phyloP scores from a whole-genome alignment of 30 jellyfish, hydroid and myxozoan genomes.

The Catostylus mosaicus region DNA sequence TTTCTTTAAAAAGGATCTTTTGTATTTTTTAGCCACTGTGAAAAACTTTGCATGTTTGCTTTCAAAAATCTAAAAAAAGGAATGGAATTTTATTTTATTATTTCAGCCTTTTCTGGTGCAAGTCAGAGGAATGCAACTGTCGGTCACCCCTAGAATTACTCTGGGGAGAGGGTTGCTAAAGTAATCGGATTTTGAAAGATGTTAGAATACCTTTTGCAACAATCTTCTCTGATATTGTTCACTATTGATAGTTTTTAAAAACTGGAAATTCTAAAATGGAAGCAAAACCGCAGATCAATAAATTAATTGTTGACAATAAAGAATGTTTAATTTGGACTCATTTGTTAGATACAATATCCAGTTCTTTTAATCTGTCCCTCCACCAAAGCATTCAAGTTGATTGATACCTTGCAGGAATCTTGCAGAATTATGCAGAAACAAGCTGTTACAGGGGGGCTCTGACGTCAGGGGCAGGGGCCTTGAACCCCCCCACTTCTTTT shows the following conservation, averaged over 20 bases:
- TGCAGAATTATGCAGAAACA: no score
- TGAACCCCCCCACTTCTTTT: no score
- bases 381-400: no score
- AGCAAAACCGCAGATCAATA: no score
- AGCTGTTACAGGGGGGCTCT: no score
- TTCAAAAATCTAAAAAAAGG: conserved; percentile 10
- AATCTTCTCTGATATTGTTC: background rate
- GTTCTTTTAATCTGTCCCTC: no score
- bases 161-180: background rate
- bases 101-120: background rate
- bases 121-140: background rate
- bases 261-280: conserved; percentile 9
- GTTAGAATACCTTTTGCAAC: background rate
- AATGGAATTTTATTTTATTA: background rate
- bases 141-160: no score
- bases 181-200: background rate
- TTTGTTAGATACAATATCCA: no score
- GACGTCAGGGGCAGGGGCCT: no score
- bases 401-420: no score
- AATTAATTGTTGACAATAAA: no score
- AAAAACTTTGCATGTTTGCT: conserved; percentile 27
- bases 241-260: background rate
- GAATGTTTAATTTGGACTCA: no score
- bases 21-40: conserved; percentile 31
- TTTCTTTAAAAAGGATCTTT: conserved; percentile 7